Base-by-base conservation (phyloP, 2,797 vertebrate genomes). In the Takifugu ocellatus region DNA sequence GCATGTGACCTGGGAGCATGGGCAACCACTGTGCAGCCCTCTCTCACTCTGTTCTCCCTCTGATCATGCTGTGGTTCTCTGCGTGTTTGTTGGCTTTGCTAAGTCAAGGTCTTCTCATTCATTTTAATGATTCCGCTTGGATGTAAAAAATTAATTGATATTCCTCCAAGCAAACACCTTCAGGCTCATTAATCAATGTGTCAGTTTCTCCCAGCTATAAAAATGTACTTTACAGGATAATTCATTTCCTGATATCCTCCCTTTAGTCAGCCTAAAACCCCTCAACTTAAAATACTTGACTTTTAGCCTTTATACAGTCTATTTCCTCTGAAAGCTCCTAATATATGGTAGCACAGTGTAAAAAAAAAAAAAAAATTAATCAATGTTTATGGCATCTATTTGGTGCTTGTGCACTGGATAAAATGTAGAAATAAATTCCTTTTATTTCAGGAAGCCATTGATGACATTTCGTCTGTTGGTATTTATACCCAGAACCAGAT, bases 101-200 rank as follows among this genome's bases (percentile, higher is more conserved):
- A 90, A 91, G 88, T 92, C 91, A 92, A 93, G 91, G 91, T 92
- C 91, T 91, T 90, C 85, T 91, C 88, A 85, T 88, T 90, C 88
- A 85, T 92, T 90, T 91, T 93, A 93, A 94, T 93, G 89, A 93
- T 87, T 92, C 82, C 83, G 83, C 86, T 88, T 85, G 84, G 84
- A 87, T 85, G 82, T 84, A 79, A 80, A 80, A 86, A 89, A 92
- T 88, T 69, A 85, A 91, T 89, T 94, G 88, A 92, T 91, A 93
- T 92, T 92, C 91, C 87, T 91, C 84, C 88, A 91, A 91, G 92
- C 90, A 91, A 92, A 93, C 91, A 93, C 66, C 83, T 88, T 81
- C 84, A 66, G 86, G 85, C 89, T 92, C 90, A 91, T 93, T 94
- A 92, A 94, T 94, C 93, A 93, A 94, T 79, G 86, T 88, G 86